Conservation (phyloP, 2,797 vertebrate species). For the Lophotriccus pileatus region DNA sequence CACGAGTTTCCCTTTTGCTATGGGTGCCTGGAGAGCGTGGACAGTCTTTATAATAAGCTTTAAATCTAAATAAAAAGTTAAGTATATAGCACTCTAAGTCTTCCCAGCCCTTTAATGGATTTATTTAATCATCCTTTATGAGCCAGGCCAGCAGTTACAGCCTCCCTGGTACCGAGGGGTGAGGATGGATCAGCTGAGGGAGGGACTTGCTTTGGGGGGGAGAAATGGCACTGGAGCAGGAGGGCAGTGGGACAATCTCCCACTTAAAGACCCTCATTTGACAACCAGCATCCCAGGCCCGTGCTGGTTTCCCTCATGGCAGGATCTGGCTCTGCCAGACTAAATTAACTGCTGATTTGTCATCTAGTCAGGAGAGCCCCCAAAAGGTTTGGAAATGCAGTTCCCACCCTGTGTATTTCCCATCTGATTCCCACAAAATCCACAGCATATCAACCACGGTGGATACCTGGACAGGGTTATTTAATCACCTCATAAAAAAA, state of each 20-base stretch:
- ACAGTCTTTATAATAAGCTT: constrained; percentile 5
- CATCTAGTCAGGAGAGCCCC: neutral
- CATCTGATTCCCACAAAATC: fast-evolving
- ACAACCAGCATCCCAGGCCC: fast-evolving
- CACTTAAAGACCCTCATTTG: fast-evolving
- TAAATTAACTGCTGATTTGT: neutral
- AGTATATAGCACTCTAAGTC: neutral
- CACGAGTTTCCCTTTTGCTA: constrained; percentile 10
- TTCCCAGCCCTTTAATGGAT: constrained; percentile 19
- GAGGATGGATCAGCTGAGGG: neutral
- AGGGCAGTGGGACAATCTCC: neutral
- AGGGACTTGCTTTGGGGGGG: neutral
- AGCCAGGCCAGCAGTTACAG: neutral
- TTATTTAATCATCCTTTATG: constrained; percentile 48
- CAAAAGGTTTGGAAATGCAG: neutral
- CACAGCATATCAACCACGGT: neutral
- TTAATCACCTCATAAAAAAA: constrained; percentile 28
- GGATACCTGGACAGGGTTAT: neutral
- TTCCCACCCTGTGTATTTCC: neutral
- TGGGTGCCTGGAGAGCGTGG: constrained; percentile 35
- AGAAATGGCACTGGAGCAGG: neutral
- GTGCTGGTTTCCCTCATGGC: fast-evolving
- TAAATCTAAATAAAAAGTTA: constrained; percentile 58
- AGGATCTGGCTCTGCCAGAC: neutral
- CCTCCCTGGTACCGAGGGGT: neutral